Conservation (phyloP, 2,797 vertebrate genomes). For the Pseudochaenichthys georgianus region DNA sequence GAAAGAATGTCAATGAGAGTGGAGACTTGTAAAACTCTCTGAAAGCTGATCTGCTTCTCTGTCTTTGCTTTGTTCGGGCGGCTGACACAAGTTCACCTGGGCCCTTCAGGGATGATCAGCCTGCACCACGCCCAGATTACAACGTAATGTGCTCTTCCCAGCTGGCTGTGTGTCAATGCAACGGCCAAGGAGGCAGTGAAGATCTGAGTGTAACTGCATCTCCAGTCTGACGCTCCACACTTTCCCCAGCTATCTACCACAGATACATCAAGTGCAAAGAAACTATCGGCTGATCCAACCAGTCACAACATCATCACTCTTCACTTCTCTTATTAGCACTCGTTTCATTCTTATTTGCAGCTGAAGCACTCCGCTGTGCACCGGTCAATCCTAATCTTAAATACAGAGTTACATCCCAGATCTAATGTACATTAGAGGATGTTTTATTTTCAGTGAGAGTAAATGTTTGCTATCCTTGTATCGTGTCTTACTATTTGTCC, state of each 20-base stretch:
- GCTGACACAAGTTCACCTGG: constrained; percentile 35
- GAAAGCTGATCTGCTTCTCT: background rate
- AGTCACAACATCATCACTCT: constrained; percentile 9
- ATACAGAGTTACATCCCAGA: no score
- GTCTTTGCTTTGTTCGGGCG: constrained; percentile 20
- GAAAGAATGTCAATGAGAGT: constrained; percentile 16
- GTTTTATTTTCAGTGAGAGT: no score
- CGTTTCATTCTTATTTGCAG: background rate
- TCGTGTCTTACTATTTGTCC: no score
- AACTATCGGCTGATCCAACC: constrained; percentile 17
- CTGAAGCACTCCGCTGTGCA: no score
- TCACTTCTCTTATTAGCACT: background rate
- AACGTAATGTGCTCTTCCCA: constrained; percentile 50
- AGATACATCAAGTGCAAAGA: constrained; percentile 28
- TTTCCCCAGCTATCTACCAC: constrained; percentile 15
- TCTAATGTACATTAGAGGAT: no score
- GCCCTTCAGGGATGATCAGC: constrained; percentile 41
- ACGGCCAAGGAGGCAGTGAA: constrained; percentile 6
- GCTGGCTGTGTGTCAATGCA: constrained; percentile 32
- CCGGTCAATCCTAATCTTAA: no score
- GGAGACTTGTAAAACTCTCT: background rate
- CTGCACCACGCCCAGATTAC: constrained; percentile 56
- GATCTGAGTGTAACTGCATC: constrained; percentile 27
- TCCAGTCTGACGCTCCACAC: constrained; percentile 13
- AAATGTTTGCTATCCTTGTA: no score